Evolutionary conservation across 2,113 vertebrate species (phyloP).

Genomic region (Osmerus eperlanus): DNA sequence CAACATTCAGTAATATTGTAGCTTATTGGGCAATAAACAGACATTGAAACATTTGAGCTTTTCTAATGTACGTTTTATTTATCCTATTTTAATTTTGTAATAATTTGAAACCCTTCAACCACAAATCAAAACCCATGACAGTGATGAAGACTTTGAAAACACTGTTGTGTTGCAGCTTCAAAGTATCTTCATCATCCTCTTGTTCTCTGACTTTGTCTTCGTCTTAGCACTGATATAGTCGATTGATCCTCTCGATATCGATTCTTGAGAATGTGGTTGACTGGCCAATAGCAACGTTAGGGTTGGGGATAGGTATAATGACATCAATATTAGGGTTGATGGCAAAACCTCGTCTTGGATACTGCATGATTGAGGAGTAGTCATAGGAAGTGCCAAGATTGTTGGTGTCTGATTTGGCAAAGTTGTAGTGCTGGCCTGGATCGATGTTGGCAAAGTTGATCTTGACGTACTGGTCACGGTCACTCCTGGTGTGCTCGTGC

Average conservation of each 20-base stretch:
- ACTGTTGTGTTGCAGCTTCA: too few relatives aligned
- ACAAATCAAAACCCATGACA: too few relatives aligned
- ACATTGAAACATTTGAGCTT: too few relatives aligned
- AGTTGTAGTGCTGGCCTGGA: neutral
- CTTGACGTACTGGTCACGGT: constrained; percentile 36
- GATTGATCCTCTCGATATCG: constrained; percentile 35
- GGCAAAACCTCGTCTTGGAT: constrained; percentile 21
- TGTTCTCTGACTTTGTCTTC: neutral
- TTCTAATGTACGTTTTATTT: too few relatives aligned
- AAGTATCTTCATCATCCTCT: neutral
- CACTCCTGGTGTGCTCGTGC: constrained; percentile 45
- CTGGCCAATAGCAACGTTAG: constrained; percentile 21
- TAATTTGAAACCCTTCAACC: too few relatives aligned
- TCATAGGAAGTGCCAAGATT: constrained; percentile 22
- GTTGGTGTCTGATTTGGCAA: neutral
- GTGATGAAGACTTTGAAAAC: too few relatives aligned
- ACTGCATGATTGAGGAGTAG: constrained; percentile 33
- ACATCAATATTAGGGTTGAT: constrained; percentile 7
- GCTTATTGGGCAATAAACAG: too few relatives aligned
- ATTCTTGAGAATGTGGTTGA: constrained; percentile 9
- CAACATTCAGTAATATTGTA: too few relatives aligned
- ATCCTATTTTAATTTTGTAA: too few relatives aligned
- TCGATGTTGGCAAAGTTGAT: constrained; percentile 37
- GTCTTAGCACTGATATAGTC: constrained; percentile 26
- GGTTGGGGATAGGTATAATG: constrained; percentile 28